Evolutionary conservation across 2,113 vertebrate genomes (phyloP), one percentile per base, ranked within the genome.

Genomic region (Pica pica): DNA sequence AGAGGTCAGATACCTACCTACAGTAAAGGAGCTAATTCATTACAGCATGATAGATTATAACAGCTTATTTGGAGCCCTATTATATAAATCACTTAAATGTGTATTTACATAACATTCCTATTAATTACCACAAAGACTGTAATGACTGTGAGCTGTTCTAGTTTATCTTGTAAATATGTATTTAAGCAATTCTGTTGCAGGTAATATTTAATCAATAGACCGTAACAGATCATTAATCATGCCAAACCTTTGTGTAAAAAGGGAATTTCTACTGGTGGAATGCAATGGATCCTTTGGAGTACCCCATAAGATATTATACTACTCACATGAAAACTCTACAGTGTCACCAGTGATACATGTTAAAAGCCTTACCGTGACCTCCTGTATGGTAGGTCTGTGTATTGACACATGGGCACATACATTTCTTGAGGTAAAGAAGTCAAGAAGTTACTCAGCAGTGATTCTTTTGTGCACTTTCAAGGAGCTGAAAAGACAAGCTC

Each of bases 11-110:
- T 96, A 97, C 96, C 97, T 97, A 97, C 97, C 97, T 97, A 90
- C 74, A 76, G 88, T 94, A 95, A 97, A 87, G 96, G 90, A 97
- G 92, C 94, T 96, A 96, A 95, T 98, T 98, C 96, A 95, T 97
- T 97, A 94, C 78, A 88, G 65, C 63, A 94, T 97, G 98, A 98
- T 98, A 95, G 98, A 98, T 98, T 96, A 87, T 97, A 97, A 96
- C 95, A 96, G 95, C 89, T 98, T 97, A 96, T 97, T 97, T 91
- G 97, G 96, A 98, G 93, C 80, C 88, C 95, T 93, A 83, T 97
- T 97, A 91, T 95, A 98, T 98, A 98, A 98, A 98, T 98, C 98
- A 98, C 95, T 98, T 97, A 97, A 97, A 97, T 97, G 94, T 97
- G 93, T 97, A 98, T 96, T 97, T 97, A 97, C 98, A 98, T 97